Percentiles rank a stretch among this genome's conserved stretches.
Evolutionary conservation across 1,140 invertebrate genomes (phyloP).

Genomic region (Xylocopa sonorina): DNA sequence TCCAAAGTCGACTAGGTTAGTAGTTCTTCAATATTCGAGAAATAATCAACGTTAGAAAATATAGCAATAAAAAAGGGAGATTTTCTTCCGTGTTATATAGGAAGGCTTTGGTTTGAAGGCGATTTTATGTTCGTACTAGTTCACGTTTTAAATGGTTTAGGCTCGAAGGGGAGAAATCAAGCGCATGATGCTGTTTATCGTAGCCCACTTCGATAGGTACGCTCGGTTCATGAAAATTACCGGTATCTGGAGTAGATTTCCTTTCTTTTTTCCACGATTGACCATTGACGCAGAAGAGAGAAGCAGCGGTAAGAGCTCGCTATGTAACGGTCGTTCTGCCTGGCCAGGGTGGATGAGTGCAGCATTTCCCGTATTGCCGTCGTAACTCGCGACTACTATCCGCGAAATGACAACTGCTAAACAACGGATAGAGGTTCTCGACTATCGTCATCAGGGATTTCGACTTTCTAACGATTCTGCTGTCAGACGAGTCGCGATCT

Average conservation of each 20-base stretch:
- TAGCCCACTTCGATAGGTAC: neutral
- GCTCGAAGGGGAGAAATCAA: neutral
- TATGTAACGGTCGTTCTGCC: slow-evolving; percentile 80
- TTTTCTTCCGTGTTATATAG: too few species aligned
- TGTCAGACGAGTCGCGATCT: neutral
- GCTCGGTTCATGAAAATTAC: slow-evolving; percentile 14
- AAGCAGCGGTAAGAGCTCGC: slow-evolving; percentile 46
- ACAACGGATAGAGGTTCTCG: slow-evolving; percentile 43
- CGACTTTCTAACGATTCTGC: slow-evolving; percentile 32
- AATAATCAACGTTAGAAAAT: too few species aligned
- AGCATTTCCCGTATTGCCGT: slow-evolving; percentile 77
- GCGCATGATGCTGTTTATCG: slow-evolving; percentile 15
- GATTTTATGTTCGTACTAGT: too few species aligned
- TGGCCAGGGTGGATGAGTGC: slow-evolving; percentile 77
- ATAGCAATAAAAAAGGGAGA: too few species aligned
- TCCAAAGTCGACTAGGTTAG: too few species aligned
- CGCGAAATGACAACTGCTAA: slow-evolving; percentile 66
- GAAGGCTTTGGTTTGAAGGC: too few species aligned
- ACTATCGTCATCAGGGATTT: slow-evolving; percentile 5
- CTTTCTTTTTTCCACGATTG: slow-evolving; percentile 43
- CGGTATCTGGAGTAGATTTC: slow-evolving; percentile 40
- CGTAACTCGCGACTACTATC: slow-evolving; percentile 67
- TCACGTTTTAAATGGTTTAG: neutral
- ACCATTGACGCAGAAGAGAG: slow-evolving; percentile 54
- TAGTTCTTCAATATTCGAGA: too few species aligned